A percentile compares a stretch with the other conserved stretches of the same genome.
These are phyloP conservation scores for Heliocidaris tuberculata DNA, from an alignment of 35 echinoderm and acorn worm species.

Conservation along the genomic window DNA sequence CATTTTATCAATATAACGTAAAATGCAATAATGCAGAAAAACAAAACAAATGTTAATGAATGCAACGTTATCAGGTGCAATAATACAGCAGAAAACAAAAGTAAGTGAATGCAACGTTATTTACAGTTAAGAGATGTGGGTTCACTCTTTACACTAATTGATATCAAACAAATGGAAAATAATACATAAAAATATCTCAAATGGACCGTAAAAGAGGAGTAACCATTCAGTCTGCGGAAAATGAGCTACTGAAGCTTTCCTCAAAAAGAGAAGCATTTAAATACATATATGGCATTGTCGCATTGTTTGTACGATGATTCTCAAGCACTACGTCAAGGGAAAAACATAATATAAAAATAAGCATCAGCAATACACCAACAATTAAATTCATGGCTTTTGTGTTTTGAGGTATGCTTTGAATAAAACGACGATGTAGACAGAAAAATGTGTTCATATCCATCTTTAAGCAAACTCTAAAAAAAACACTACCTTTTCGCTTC, in stretches of 20 bases:
- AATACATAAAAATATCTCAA: neutral
- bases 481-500: neutral
- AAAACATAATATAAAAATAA: neutral
- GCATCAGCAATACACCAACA: neutral
- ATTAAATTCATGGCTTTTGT: neutral
- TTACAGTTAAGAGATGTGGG: conserved; percentile 19
- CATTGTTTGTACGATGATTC: neutral
- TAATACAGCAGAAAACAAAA: neutral
- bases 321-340: neutral
- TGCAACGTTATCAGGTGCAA: neutral
- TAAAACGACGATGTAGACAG: neutral
- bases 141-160: neutral
- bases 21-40: neutral
- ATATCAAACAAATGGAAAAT: neutral
- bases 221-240: neutral
- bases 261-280: neutral
- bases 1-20: neutral
- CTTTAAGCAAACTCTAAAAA: neutral
- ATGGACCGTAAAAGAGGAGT: neutral
- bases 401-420: neutral
- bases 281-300: neutral
- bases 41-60: neutral
- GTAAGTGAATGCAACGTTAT: conserved; percentile 3
- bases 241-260: neutral
- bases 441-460: neutral